Base-by-base conservation (phyloP, 2,113 vertebrate species). In the Plectropomus leopardus region DNA sequence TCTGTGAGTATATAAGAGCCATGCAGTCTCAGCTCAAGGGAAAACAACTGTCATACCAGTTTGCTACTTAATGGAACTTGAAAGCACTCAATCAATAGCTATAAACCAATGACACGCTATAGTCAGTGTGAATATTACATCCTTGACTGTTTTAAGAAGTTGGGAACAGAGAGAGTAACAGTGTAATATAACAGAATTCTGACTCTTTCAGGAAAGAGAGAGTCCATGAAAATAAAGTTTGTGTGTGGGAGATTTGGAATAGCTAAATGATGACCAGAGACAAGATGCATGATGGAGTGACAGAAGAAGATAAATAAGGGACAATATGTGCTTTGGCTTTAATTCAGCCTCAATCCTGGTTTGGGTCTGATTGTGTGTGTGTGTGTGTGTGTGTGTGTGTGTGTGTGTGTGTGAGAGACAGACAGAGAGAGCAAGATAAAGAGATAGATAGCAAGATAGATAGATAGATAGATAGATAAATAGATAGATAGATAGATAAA, bases 281-380 rank as follows among this genome's bases (percentile, higher is more conserved):
- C 23, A 10, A 63, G 47, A 54, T 23, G 24, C 7, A 32, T 45
- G 47, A 71, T 36, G 66, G 54, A 53, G 42, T 5, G 47, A 75
- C 19, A 60, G 63, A 53, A 26, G 50, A 57, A 76, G 51, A 71
- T 47, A 40, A 21, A 65, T 63, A 11, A 55, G 51, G 19, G 40
- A 28, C 40, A 70, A 76, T 65, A 51, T 50, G 58, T 64, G 36
- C 36, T 17, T 57, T 48, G 47, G 61, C 67, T 80, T 48, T 64
- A 26, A 77, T 91, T 89, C 89, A 91, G 89, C 64, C 82, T 74
- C 57, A 80, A 74, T 83, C 40, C 85, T 83, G 1, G 30, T 67
- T 16, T 61, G 68, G 69, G 24, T 51, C 65, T 44, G 32, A 21
- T 4, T 14, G 48, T 53, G 36, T 32, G 26, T 59, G 42, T 48